phyloP scores from a whole-genome alignment of 2,888 invertebrate species.

The Machimus atricapillus region DNA sequence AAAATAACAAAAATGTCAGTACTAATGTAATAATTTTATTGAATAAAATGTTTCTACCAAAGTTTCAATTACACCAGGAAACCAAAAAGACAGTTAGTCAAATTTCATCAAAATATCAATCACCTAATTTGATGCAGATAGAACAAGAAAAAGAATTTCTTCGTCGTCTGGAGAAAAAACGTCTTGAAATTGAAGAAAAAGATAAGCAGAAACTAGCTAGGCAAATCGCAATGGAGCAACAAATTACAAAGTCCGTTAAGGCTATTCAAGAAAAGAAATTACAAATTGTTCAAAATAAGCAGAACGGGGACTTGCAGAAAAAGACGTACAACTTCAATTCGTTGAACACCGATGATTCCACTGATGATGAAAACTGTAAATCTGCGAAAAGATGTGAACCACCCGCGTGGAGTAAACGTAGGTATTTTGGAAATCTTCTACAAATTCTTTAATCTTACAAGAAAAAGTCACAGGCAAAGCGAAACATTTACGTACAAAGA shows the following conservation, averaged over 20 bases:
- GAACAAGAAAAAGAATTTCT: background rate
- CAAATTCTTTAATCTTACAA: background rate
- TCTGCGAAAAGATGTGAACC: constrained; percentile 55
- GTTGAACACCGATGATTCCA: constrained; percentile 62
- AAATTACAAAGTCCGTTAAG: background rate
- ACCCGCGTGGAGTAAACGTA: constrained; percentile 63
- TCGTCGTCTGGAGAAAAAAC: background rate
- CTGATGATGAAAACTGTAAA: constrained; percentile 60
- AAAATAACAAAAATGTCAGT: background rate
- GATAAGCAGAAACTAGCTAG: background rate
- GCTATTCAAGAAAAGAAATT: background rate
- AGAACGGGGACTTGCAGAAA: background rate
- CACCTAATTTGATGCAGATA: background rate
- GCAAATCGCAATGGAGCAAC: background rate
- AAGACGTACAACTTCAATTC: constrained; percentile 57
- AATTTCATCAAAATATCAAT: background rate
- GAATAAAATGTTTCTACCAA: background rate
- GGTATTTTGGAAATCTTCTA: constrained; percentile 44
- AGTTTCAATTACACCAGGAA: background rate
- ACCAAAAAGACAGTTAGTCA: background rate
- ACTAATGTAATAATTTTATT: background rate
- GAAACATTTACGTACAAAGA: no score
- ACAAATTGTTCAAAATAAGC: background rate
- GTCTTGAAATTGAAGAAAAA: constrained; percentile 45
- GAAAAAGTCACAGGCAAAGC: no score